Evolutionary conservation across 2,888 invertebrate species (phyloP).

Genomic region (Morpho achilles): DNA sequence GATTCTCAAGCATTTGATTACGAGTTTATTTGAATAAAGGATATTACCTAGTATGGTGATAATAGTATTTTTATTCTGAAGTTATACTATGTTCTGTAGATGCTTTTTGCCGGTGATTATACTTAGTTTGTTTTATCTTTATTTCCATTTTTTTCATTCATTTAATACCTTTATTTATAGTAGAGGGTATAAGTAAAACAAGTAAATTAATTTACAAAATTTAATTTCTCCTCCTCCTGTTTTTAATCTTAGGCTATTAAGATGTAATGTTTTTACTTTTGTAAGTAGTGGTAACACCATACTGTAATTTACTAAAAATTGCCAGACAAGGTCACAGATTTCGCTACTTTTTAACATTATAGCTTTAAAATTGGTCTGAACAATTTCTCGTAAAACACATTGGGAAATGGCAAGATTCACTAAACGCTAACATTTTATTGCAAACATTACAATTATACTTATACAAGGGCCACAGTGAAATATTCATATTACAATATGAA

Average conservation of each 20-base stretch:
- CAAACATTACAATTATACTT: conserved; percentile 14
- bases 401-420: conserved; percentile 70
- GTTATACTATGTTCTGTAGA: too few species aligned
- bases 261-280: conserved; percentile 61
- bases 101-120: too few species aligned
- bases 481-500: not conserved
- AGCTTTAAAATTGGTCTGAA: conserved; percentile 30
- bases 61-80: too few species aligned
- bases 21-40: too few species aligned
- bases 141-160: too few species aligned
- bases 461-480: conserved; percentile 3
- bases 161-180: too few species aligned
- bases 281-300: conserved; percentile 73
- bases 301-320: conserved; percentile 46
- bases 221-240: conserved; percentile 64
- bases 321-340: conserved; percentile 32
- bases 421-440: conserved; percentile 71
- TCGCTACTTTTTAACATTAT: conserved; percentile 1
- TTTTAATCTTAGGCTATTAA: conserved; percentile 69
- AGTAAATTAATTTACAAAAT: conserved; percentile 68
- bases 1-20: too few species aligned
- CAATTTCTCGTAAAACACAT: conserved; percentile 52
- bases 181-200: conserved; percentile 41
- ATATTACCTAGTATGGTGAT: too few species aligned
- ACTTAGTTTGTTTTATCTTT: too few species aligned